These are phyloP conservation scores for Mesitornis unicolor DNA, from an alignment of 2,113 vertebrate genomes.

Conservation along the genomic window DNA sequence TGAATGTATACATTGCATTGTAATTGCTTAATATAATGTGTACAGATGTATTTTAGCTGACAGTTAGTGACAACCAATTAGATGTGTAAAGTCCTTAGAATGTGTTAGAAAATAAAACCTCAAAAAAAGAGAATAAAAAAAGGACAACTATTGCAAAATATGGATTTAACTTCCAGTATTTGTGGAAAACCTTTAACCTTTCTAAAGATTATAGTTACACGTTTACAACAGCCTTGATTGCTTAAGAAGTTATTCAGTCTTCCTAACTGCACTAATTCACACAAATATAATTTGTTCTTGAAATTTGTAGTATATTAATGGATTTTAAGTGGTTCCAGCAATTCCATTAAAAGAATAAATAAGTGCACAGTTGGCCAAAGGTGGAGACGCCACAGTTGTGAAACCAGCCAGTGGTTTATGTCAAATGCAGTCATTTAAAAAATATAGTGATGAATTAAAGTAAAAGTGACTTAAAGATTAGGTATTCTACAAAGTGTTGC, in stretches of 20 bases:
- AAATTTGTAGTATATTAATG: constrained; percentile 49
- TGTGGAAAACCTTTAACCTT: neutral
- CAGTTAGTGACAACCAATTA: neutral
- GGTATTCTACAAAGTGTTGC: constrained; percentile 30
- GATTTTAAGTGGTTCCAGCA: constrained; percentile 61
- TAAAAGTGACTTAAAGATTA: constrained; percentile 28
- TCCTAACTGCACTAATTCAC: neutral
- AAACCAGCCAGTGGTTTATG: constrained; percentile 59
- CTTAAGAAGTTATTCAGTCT: neutral
- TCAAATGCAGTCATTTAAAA: constrained; percentile 47
- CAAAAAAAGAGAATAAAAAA: neutral
- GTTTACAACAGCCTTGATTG: neutral
- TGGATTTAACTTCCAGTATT: neutral
- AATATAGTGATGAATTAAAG: constrained; percentile 23
- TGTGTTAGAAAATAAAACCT: neutral
- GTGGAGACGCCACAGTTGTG: constrained; percentile 48
- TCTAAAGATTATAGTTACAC: neutral
- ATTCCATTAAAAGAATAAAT: constrained; percentile 52
- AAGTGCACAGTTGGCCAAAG: constrained; percentile 32
- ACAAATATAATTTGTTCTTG: neutral
- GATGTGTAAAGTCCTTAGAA: neutral
- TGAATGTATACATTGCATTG: neutral
- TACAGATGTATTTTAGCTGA: neutral
- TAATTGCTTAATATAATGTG: neutral
- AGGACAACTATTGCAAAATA: neutral